Percentiles rank a stretch among this genome's conserved stretches.
Conservation (phyloP, 1,140 invertebrate species). For the Temnothorax curvispinosus region DNA sequence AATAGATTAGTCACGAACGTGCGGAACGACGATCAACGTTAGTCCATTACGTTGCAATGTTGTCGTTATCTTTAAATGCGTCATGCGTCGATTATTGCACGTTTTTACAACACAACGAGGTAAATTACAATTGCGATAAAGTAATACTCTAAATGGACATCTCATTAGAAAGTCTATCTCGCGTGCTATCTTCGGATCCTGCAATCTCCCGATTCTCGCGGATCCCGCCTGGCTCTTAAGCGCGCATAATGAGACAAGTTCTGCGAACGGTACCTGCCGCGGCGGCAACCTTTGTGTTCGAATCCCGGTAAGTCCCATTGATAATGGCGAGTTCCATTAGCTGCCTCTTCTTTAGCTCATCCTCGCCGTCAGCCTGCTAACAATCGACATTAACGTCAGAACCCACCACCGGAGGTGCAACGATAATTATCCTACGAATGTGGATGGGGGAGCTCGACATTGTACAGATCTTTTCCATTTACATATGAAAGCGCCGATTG, state of each 20-base stretch:
- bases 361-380: conserved; percentile 99
- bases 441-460: not conserved
- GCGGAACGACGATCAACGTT: not conserved
- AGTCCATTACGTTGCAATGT: not conserved
- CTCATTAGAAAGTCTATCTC: not conserved
- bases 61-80: not conserved
- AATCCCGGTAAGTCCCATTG: conserved; percentile 99
- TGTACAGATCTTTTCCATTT: conserved; percentile 39
- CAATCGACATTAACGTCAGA: conserved; percentile 83
- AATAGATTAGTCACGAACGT: not conserved
- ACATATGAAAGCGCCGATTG: conserved; percentile 36
- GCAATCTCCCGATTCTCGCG: not conserved
- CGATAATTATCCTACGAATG: conserved; percentile 55
- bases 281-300: conserved; percentile 93
- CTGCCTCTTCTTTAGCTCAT: conserved; percentile 99
- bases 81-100: not conserved
- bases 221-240: not conserved
- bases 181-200: not conserved
- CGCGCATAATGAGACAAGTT: conserved; percentile 18
- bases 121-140: not conserved
- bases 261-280: conserved; percentile 87
- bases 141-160: not conserved
- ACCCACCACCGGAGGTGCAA: conserved; percentile 35
- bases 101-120: not conserved
- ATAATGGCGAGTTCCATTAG: conserved; percentile 99